Conservation (phyloP, 2,797 vertebrate genomes). For the Orientallactaga sibirica region DNA sequence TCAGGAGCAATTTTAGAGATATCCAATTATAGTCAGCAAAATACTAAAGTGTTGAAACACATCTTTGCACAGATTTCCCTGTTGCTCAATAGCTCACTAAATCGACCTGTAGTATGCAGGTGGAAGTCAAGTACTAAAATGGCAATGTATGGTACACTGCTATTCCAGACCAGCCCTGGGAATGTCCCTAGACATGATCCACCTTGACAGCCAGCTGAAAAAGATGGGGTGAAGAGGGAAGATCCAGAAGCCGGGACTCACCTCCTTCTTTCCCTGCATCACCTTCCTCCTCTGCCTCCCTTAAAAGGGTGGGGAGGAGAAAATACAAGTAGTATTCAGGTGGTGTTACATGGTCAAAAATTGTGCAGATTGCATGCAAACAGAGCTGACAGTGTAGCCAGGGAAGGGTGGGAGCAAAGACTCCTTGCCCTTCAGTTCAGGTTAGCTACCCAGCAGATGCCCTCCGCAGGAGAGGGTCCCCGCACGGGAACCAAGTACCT, state of each 20-base stretch:
- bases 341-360: not conserved
- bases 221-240: too few relatives aligned
- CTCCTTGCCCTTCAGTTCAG: not conserved
- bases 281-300: not conserved
- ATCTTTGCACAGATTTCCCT: conserved; percentile 2
- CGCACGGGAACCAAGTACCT: not conserved
- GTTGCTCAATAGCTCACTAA: not conserved
- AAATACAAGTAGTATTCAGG: not conserved
- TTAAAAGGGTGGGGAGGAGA: not conserved
- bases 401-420: not conserved
- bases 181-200: not conserved
- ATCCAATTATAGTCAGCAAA: not conserved
- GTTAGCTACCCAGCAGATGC: not conserved
- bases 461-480: not conserved
- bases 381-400: not conserved
- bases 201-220: not conserved
- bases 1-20: not conserved
- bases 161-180: not conserved
- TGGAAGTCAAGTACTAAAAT: not conserved
- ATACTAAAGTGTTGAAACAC: not conserved
- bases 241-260: not conserved
- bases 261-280: not conserved
- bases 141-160: not conserved
- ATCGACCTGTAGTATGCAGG: not conserved
- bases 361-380: not conserved